Evolutionary conservation across 2,888 invertebrate genomes (phyloP).

Genomic region (Pristionchus fissidentatus): DNA sequence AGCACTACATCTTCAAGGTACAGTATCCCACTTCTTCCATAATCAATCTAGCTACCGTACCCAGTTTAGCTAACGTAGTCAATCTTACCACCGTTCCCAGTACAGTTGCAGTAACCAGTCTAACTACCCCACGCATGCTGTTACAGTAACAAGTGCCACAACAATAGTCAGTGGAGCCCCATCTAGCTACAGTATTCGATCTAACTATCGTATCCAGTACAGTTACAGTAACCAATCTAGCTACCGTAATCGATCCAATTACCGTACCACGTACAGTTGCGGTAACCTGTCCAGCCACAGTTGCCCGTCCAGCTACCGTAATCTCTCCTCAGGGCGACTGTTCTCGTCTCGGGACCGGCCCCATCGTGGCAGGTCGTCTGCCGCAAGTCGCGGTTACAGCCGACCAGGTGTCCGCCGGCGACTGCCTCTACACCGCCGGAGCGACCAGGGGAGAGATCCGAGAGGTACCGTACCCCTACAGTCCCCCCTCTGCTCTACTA

Average conservation of each 20-base stretch:
- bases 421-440: slow-evolving; percentile 66
- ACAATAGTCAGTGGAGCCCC: too few relatives aligned
- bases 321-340: not conserved
- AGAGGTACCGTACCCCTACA: not conserved
- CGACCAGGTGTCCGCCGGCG: slow-evolving; percentile 60
- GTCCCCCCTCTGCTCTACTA: not conserved
- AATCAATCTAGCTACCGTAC: not conserved
- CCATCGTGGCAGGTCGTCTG: not conserved
- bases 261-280: not conserved
- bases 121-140: too few relatives aligned
- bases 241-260: not conserved
- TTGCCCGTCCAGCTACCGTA: not conserved
- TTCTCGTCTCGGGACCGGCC: not conserved
- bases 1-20: slow-evolving; percentile 70
- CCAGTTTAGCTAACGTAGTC: not conserved
- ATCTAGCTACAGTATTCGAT: not conserved
- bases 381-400: slow-evolving; percentile 61
- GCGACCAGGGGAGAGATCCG: slow-evolving; percentile 26
- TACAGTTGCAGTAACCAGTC: too few relatives aligned
- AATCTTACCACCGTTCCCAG: too few relatives aligned
- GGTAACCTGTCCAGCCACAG: not conserved
- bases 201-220: not conserved
- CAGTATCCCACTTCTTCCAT: not conserved
- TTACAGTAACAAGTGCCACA: too few relatives aligned
- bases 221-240: slow-evolving; percentile 43